Evolutionary conservation across 1,140 invertebrate genomes (phyloP), one percentile per base, ranked within the genome.

Genomic region (Contarinia nasturtii): DNA sequence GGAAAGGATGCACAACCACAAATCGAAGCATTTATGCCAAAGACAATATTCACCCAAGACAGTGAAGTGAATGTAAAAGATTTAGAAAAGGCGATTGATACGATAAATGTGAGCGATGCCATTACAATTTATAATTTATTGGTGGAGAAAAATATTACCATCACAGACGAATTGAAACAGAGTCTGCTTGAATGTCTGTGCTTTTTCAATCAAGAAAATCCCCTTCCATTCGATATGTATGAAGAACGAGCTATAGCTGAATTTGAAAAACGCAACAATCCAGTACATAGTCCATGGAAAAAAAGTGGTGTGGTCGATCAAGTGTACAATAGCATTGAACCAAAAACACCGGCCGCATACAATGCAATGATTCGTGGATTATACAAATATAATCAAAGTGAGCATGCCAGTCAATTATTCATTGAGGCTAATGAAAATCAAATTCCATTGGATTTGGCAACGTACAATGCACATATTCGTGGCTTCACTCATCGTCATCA

Each of bases 141-240:
- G 42, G 72, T 73, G 49, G 57, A 65, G 1, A 72, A 85, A 56
- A 70, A 69, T 49, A 60, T 72, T 1, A 64, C 63, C 48, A 59
- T 88, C 2, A 69, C 63, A 52, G 54, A 67, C n/a, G 70, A 76
- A 43, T 61, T 75, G 0, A 76, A 78, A 57, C 75, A 86, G 52
- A 63, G 72, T 14, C 63, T 91, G 14, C 64, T 93, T 11, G 83
- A 93, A 64, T 58, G 92, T 12, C 57, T 90, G 2, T 88, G 85
- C 57, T 92, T 77, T 61, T 82, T 77, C 53, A 92, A 93, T 65
- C 70, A 73, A 51, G 65, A 75, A 45, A 76, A 85, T 49, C 66
- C 72, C 1, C 47, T 74, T 18, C 64, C 72, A 12, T 69, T 75
- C 36, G 79, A 86, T 44, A 79, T 77, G 57, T 58, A 79, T n/a